A percentile compares a stretch with the other conserved stretches of the same genome.
Evolutionary conservation across 2,113 vertebrate genomes (phyloP).

Genomic region (Ia io): DNA sequence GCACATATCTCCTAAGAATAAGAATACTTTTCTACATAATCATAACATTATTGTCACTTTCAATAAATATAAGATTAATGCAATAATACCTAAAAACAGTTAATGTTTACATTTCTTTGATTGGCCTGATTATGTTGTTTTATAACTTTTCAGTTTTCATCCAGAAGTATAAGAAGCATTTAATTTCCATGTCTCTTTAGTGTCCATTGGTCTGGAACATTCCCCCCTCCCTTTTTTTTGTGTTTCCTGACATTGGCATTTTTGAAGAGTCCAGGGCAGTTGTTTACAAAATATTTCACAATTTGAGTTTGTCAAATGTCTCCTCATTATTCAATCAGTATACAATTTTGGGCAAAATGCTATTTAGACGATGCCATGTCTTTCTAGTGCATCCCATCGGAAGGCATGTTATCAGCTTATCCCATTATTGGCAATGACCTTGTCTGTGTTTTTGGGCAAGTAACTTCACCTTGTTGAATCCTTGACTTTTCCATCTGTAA

Average conservation of each 20-base stretch:
- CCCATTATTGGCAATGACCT: neutral
- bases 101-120: neutral
- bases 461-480: neutral
- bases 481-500: neutral
- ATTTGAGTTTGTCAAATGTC: neutral
- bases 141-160: neutral
- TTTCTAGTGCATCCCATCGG: neutral
- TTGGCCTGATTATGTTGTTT: neutral
- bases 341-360: neutral
- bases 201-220: neutral
- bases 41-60: neutral
- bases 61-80: neutral
- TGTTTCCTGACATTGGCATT: neutral
- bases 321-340: neutral
- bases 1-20: neutral
- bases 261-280: neutral
- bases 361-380: neutral
- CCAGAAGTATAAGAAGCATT: neutral
- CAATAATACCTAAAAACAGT: neutral
- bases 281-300: neutral
- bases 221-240: neutral
- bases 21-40: neutral
- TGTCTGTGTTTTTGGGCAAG: neutral
- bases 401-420: neutral
- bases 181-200: neutral